Evolutionary conservation across 2,113 vertebrate species (phyloP), one percentile per base, ranked within the genome.

Genomic region (Leucosticte australis): DNA sequence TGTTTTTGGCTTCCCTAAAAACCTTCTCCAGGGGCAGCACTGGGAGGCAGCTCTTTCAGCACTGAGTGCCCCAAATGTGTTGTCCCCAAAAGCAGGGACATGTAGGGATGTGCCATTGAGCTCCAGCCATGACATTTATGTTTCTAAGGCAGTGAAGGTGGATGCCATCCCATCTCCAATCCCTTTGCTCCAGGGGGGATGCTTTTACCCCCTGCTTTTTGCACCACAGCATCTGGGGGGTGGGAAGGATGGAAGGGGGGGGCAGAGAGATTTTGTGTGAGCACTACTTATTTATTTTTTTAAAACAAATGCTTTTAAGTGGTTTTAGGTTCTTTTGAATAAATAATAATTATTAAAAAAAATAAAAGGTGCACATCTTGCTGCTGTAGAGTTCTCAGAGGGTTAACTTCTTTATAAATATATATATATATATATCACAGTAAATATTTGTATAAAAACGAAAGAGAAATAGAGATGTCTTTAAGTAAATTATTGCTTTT

Each of bases 401-500:
- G 84, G 95, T 93, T 93, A 78, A 92, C 90, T 96, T 96, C 95
- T 94, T 96, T 96, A 92, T 96, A 92, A 81, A 91, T 86, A 94
- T 92, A 93, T 96, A 89, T 96, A 88, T 96, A 89, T 96, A 89
- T 90, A 62, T 90, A 27, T 93, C 95, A 95, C 82, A 70, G 96
- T 97, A 95, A 97, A 97, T 96, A 97, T 97, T 97, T 98, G 97
- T 98, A 97, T 89, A 97, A 94, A 95, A 92, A 41, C 1, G 1
- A 94, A 94, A 89, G 89, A 94, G 89, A 90, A 94, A 82, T 94
- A 96, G 89, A 96, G 89, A 95, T 90, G 93, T 96, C 94, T 97
- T 96, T 96, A 96, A 96, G 95, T 97, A 97, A 97, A 97, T 96
- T 95, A 97, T 96, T 97, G 92, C 96, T 98, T 97, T 96, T 96